Conservation (phyloP, 2,797 vertebrate genomes). For the Rhynchotus rufescens region DNA sequence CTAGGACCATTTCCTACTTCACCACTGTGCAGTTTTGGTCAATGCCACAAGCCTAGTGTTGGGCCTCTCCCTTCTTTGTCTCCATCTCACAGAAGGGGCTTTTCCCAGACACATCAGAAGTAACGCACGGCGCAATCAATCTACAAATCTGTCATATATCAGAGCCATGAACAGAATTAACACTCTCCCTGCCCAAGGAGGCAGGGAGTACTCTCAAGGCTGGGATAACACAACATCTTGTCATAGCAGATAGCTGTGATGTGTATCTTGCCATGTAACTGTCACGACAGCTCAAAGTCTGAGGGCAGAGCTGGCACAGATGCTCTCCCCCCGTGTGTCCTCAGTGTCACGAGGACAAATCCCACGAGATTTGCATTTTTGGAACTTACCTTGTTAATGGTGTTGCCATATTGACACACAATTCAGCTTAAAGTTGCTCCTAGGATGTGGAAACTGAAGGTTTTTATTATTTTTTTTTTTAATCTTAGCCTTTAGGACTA, state of each 20-base stretch:
- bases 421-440: neutral
- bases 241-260: fast-evolving
- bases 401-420: neutral
- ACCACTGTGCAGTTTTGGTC: neutral
- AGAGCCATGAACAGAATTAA: neutral
- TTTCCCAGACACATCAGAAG: neutral
- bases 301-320: neutral
- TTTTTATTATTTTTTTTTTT: neutral
- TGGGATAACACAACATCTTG: neutral
- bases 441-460: neutral
- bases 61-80: neutral
- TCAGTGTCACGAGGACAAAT: neutral
- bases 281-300: neutral
- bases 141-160: neutral
- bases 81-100: neutral
- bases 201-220: neutral
- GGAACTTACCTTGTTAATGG: neutral
- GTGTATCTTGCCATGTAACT: neutral
- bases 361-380: neutral
- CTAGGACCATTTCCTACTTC: neutral
- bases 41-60: neutral
- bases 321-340: neutral
- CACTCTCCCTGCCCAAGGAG: neutral
- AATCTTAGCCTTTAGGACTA: slow-evolving; percentile 23
- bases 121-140: fast-evolving